Evolutionary conservation across 2,113 vertebrate genomes (phyloP).

Genomic region (Notechis scutatus): DNA sequence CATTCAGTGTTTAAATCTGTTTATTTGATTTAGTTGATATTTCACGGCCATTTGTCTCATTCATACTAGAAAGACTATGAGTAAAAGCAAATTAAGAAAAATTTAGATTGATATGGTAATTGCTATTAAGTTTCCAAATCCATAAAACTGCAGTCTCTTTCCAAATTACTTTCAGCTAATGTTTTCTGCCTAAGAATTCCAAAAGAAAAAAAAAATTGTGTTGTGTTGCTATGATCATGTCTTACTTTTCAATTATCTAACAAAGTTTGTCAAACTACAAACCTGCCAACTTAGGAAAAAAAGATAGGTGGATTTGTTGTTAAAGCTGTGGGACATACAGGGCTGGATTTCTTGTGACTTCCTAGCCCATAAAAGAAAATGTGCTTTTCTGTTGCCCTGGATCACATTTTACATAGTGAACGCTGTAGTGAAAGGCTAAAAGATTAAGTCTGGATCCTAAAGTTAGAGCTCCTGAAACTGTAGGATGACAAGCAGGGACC

Average conservation of each 20-base stretch:
- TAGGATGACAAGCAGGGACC: background rate
- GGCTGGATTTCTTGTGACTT: background rate
- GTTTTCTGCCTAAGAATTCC: constrained; percentile 9
- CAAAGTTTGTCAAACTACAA: background rate
- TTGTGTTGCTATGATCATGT: background rate
- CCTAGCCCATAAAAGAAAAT: background rate
- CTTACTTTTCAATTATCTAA: background rate
- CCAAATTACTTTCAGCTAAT: background rate
- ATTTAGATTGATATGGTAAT: background rate
- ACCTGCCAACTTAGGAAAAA: background rate
- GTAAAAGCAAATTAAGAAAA: constrained; percentile 23
- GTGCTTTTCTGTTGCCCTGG: background rate
- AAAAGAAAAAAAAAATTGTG: constrained; percentile 4
- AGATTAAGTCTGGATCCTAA: background rate
- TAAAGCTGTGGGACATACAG: background rate
- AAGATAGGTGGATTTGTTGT: background rate
- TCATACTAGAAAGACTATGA: constrained; percentile 20
- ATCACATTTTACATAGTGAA: background rate
- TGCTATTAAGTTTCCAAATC: constrained; percentile 11
- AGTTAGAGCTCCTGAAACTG: background rate
- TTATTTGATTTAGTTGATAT: background rate
- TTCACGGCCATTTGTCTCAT: constrained; percentile 32
- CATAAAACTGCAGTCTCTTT: background rate
- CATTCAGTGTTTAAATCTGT: constrained; percentile 23
- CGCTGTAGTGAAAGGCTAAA: background rate